Percentiles rank a stretch among this genome's conserved stretches.
These are phyloP conservation scores for Channa argus DNA, from an alignment of 2,113 vertebrate species.

Conservation along the genomic window DNA sequence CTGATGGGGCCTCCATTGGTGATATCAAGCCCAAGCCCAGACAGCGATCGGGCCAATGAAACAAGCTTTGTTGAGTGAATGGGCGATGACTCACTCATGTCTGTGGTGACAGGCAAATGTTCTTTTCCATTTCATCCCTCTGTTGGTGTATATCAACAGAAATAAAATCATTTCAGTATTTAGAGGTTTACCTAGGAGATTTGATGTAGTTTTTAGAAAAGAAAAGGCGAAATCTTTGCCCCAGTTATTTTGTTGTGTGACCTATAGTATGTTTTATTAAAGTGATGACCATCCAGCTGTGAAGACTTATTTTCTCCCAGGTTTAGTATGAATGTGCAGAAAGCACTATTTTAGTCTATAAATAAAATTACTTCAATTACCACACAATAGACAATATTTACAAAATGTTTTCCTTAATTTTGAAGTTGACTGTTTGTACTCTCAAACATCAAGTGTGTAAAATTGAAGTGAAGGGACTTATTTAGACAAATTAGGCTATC, in stretches of 20 bases:
- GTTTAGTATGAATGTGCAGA: not conserved
- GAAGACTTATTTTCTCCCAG: too few species aligned
- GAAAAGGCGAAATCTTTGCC: too few species aligned
- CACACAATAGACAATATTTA: too few species aligned
- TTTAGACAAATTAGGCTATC: conserved; percentile 63
- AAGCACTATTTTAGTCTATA: too few species aligned
- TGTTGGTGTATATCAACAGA: conserved; percentile 32
- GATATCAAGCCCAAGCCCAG: conserved; percentile 61
- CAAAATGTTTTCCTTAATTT: too few species aligned
- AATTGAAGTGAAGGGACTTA: conserved; percentile 23
- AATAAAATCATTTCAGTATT: not conserved
- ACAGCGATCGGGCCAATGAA: conserved; percentile 79
- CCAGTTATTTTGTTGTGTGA: too few species aligned
- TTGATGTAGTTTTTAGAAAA: too few species aligned
- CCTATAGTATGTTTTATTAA: too few species aligned
- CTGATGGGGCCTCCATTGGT: conserved; percentile 61
- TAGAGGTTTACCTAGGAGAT: too few species aligned
- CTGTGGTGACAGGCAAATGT: conserved; percentile 65
- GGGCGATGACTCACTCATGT: conserved; percentile 76
- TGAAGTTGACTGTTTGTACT: too few species aligned
- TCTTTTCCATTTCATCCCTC: conserved; percentile 83
- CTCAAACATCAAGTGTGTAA: conserved; percentile 17
- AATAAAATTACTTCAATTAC: too few species aligned
- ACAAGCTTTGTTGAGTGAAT: conserved; percentile 81
- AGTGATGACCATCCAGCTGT: too few species aligned